Conservation (phyloP, 2,888 invertebrate genomes). For the Nasonia oneida region DNA sequence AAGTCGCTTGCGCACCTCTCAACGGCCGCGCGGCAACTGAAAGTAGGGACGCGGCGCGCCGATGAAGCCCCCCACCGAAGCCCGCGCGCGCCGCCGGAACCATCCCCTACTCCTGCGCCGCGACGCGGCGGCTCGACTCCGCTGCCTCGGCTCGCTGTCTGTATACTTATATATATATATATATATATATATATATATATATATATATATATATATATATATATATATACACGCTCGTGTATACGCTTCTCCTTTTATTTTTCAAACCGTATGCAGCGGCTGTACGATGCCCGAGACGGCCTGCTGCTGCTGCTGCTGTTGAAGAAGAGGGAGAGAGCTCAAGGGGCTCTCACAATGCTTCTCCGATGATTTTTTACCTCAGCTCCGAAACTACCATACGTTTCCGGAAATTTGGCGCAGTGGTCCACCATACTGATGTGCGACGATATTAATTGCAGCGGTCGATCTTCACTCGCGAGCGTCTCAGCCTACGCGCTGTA, state of each 20-base stretch:
- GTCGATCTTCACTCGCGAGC: conserved; percentile 38
- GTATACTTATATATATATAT: too few species aligned
- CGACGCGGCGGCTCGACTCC: conserved; percentile 3
- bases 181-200: too few species aligned
- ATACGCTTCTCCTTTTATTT: conserved; percentile 13
- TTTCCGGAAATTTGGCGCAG: too few species aligned
- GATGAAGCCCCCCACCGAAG: conserved; percentile 72
- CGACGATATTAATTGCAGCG: conserved; percentile 33
- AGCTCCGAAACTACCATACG: not conserved
- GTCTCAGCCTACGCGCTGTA: too few species aligned
- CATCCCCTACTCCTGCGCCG: conserved; percentile 50
- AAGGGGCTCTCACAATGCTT: conserved; percentile 56
- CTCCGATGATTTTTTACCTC: not conserved
- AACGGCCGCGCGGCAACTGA: conserved; percentile 79
- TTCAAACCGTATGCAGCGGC: conserved; percentile 51
- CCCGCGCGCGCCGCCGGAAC: conserved; percentile 52
- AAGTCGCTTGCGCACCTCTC: conserved; percentile 66
- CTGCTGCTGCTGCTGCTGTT: not conserved
- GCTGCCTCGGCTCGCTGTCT: not conserved
- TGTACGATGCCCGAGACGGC: conserved; percentile 38
- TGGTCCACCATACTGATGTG: not conserved
- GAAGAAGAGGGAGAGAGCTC: conserved; percentile 19
- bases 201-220: too few species aligned
- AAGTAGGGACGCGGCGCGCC: conserved; percentile 75
- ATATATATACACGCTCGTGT: too few species aligned